Base-by-base conservation (phyloP, 2,888 invertebrate genomes). In the Dasypogon diadema region DNA sequence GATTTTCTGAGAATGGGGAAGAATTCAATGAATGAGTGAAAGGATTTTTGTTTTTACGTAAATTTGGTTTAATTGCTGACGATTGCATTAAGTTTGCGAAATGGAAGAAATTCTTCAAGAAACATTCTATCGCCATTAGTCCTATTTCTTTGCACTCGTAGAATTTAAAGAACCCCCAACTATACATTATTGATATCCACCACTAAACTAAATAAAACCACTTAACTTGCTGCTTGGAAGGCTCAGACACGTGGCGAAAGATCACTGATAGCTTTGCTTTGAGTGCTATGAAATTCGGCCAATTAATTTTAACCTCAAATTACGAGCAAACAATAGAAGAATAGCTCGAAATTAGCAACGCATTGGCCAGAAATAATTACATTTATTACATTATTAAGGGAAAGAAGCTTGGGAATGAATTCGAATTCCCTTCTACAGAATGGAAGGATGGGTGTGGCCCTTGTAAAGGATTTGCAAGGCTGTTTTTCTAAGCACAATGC, bases 351-450 rank as follows among this genome's bases (percentile, higher is more conserved):
- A 70, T 70, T 70, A 70, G 70, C 54, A 70, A 70, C 54, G 70
- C 70, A 70, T 70, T 70, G 54, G 70, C 30, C 18, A 54, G 21
- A 54, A 54, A 54, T 70, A 70, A 70, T 70, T 70, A 70, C 70
- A 70, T 70, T 70, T 70, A 54, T 70, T n/a, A n/a, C 54, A 70
- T 70, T 70, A 70, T 70, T 70, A 70, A 34, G 30, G 54, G 37
- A 24, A 70, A 18, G 54, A 4, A 24, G 18, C 54, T 34, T 54
- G 54, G 22, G 10, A n/a, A n/a, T n/a, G 70, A 22, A 46, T 14
- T 21, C 16, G 22, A 70, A 54, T 70, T 54, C n/a, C 37, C 54
- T 30, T 21, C 34, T 30, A 70, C 6, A 30, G 6, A 30, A 22
- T 51, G n/a, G 8, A n/a, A 18, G 54, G 30, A 18, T 26, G 70